Conservation (phyloP, 2,888 invertebrate species). For the Lasioglossum malachurum region DNA sequence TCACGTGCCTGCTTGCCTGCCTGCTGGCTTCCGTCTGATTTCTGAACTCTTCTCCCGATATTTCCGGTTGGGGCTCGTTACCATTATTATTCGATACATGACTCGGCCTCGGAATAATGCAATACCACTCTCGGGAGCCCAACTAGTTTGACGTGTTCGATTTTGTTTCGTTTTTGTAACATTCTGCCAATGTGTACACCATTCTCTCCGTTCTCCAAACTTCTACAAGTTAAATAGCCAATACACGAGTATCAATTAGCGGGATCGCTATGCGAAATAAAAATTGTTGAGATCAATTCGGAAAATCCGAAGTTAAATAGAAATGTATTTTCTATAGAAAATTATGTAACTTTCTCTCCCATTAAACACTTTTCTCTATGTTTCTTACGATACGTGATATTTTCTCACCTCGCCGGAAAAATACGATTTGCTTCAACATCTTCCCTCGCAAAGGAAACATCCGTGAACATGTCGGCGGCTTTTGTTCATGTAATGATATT, state of each 20-base stretch:
- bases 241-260: neutral
- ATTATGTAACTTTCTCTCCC: neutral
- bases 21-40: conserved; percentile 13
- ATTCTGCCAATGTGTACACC: neutral
- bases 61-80: conserved; percentile 42
- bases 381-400: neutral
- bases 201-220: neutral
- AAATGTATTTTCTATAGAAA: neutral
- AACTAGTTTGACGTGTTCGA: conserved; percentile 28
- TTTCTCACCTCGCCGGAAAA: neutral
- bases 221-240: neutral
- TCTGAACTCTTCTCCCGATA: conserved; percentile 49
- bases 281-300: neutral
- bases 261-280: neutral
- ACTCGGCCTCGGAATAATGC: conserved; percentile 17
- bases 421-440: neutral
- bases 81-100: conserved; percentile 41
- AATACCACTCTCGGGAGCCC: neutral
- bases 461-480: neutral
- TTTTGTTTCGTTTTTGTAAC: conserved; percentile 21
- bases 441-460: neutral
- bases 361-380: neutral
- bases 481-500: neutral
- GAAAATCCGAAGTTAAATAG: neutral
- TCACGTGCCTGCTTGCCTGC: conserved; percentile 5